phyloP scores from a whole-genome alignment of 2,888 invertebrate species.

The Nowickia ferox region DNA sequence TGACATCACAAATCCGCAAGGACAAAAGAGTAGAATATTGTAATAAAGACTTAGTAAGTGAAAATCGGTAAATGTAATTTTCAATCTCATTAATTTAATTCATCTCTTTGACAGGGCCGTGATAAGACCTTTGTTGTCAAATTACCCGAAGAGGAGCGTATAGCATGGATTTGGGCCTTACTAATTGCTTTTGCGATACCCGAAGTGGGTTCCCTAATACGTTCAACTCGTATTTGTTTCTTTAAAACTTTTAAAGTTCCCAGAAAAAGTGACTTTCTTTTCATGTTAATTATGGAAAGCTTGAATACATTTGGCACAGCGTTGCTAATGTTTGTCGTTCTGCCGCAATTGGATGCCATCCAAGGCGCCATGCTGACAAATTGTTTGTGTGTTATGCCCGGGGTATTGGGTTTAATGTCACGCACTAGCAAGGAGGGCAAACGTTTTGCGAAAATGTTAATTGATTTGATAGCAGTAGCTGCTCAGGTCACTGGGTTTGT shows the following conservation, averaged over 20 bases:
- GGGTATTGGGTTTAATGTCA: slow-evolving; percentile 88
- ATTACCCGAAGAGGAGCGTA: slow-evolving; percentile 92
- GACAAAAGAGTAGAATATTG: slow-evolving; percentile 91
- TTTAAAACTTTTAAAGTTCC: slow-evolving; percentile 94
- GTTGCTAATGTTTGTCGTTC: slow-evolving; percentile 92
- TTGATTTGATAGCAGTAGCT: slow-evolving; percentile 93
- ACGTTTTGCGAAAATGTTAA: slow-evolving; percentile 89
- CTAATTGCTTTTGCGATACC: slow-evolving; percentile 94
- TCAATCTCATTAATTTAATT: not conserved
- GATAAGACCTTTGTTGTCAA: slow-evolving; percentile 93
- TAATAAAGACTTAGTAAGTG: slow-evolving; percentile 91
- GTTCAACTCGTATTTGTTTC: slow-evolving; percentile 93
- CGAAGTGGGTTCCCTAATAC: slow-evolving; percentile 93
- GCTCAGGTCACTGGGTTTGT: slow-evolving; percentile 96
- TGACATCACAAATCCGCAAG: slow-evolving; percentile 94
- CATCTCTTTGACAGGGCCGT: slow-evolving; percentile 86
- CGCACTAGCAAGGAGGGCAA: slow-evolving; percentile 92
- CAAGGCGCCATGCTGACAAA: slow-evolving; percentile 98
- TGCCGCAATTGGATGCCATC: slow-evolving; percentile 96
- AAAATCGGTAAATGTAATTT: not conserved
- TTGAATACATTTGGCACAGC: slow-evolving; percentile 94
- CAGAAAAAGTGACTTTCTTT: slow-evolving; percentile 81
- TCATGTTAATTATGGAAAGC: slow-evolving; percentile 92
- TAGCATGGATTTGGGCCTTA: slow-evolving; percentile 97
- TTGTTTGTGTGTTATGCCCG: slow-evolving; percentile 95